Evolutionary conservation across 2,113 vertebrate genomes (phyloP), one percentile per base, ranked within the genome.

Genomic region (Megaceryle torquata): DNA sequence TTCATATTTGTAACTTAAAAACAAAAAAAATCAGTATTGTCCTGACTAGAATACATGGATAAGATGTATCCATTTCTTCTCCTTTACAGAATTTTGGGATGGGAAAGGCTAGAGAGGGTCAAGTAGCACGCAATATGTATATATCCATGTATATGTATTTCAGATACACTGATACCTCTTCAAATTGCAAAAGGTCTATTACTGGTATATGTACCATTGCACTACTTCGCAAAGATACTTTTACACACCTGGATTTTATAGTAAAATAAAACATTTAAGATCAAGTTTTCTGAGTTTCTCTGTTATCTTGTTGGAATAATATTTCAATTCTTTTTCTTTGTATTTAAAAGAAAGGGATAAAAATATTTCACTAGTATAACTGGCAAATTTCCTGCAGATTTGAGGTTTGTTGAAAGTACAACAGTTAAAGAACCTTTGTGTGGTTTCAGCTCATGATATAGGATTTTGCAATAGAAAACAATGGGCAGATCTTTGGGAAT

Each of bases 1-100:
- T 72, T 91, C 20, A 3, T 85, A 67, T 89, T 88, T 93, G 64
- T 96, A 80, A 91, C 86, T 87, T 83, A 6, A 95, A 94, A 37
- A 37, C n/a, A 37, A 37, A 37, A 37, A 93, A 67, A 46, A 25
- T 95, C 72, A 79, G 29, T 78, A 5, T 59, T 88, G 17, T 79
- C 53, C 29, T 15, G 28, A 15, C 13, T 63, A 71, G 33, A 89
- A 87, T 85, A 77, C 4, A 1, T 61, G 17, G 54, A 48, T 89
- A 83, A 95, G 93, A 94, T 76, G 22, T 41, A 70, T 69, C 51
- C 5, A 24, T 91, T 84, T 83, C 37, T 87, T 9, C 26, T 44
- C 14, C 17, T 71, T 46, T 65, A n/a, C 3, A 4, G 28, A 86
- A 60, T 70, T 91, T 90, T 39, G 0, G 8, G 26, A 18, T 15